Evolutionary conservation across 2,888 invertebrate species (phyloP), one percentile per base, ranked within the genome.

Genomic region (Cheilosia urbana): DNA sequence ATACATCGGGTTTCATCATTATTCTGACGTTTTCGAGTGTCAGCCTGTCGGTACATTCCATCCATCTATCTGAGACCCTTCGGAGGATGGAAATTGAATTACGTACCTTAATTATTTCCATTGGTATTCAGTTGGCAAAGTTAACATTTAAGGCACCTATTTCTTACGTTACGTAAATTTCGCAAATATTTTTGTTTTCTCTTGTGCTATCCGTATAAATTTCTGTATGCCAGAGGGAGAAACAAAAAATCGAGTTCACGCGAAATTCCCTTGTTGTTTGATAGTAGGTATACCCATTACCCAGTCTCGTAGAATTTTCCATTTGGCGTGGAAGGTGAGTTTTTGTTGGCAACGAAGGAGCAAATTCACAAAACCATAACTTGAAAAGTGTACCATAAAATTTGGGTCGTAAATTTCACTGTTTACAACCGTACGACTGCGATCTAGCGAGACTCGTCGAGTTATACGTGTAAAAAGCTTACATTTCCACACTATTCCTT

Each of bases 321-420:
- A 55, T 24, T 65, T 37, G 51, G 71, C 58, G 47, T n/a, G 77
- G 40, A 72, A 72, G 77, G 77, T 72, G 30, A 72, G 77, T 73
- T 84, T 84, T 79, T 65, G 75, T 37, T 73, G 53, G 49, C 40
- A 65, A 76, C 58, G 75, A 79, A 79, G 45, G 72, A 73, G 69
- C 75, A 60, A 65, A 80, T 75, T 80, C 75, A 60, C 80, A 77
- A 72, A 71, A 71, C 85, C 72, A 85, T 81, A 85, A 80, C 84
- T 75, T 73, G 58, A 80, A 80, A 55, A 80, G 72, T 62, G 76
- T 73, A 77, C 68, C 81, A 81, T 85, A 85, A 84, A 81, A 81
- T 76, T 71, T 76, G 51, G 85, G 49, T 81, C 81, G 81, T 85
- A 85, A 85, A 81, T 81, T 85, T 68, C 45, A 62, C 58, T 81